Evolutionary conservation across 2,113 vertebrate species (phyloP).

Genomic region (Heliornis fulica): DNA sequence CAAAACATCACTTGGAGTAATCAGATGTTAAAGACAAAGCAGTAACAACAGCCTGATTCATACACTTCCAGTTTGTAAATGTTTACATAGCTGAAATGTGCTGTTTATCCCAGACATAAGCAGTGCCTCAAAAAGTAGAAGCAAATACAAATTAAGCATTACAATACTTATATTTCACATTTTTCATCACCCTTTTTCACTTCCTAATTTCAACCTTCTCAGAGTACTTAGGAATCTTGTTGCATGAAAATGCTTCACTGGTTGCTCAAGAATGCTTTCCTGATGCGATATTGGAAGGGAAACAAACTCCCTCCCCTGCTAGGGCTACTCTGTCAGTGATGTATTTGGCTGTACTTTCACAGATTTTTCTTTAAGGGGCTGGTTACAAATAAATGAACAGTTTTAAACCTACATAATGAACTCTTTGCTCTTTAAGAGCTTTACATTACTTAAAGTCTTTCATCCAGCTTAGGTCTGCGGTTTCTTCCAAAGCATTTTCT

Average conservation of each 20-base stretch:
- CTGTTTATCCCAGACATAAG: background rate
- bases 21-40: background rate
- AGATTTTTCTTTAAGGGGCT: background rate
- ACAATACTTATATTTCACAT: background rate
- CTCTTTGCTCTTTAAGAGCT: background rate
- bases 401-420: constrained; percentile 27
- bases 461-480: background rate
- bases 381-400: constrained; percentile 1
- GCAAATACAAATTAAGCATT: background rate
- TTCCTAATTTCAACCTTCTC: background rate
- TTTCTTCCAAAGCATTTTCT: background rate
- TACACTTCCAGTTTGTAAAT: background rate
- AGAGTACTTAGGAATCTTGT: background rate
- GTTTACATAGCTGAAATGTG: background rate
- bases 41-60: background rate
- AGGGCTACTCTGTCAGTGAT: background rate
- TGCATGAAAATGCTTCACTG: background rate
- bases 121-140: background rate
- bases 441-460: constrained; percentile 19
- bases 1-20: background rate
- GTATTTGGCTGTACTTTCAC: background rate
- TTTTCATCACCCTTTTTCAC: background rate
- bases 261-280: background rate
- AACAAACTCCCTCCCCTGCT: background rate
- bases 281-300: background rate